These are phyloP conservation scores for Ciconia boyciana DNA, from an alignment of 2,113 vertebrate genomes.

Conservation along the genomic window DNA sequence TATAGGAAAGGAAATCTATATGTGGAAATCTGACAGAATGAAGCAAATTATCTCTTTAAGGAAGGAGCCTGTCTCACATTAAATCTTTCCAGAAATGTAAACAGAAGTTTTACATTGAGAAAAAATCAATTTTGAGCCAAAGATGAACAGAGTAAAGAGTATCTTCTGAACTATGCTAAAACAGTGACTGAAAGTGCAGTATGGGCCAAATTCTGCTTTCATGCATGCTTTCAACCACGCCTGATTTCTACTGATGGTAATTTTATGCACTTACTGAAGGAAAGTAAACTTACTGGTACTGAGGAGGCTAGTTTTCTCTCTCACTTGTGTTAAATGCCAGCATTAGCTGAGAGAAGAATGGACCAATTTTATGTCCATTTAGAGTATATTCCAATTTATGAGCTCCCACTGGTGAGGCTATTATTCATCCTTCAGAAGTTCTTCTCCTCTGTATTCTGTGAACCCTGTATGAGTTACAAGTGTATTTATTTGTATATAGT, in stretches of 20 bases:
- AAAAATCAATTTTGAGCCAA: background rate
- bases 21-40: background rate
- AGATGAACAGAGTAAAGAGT: background rate
- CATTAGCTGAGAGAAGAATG: background rate
- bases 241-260: background rate
- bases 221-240: background rate
- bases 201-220: background rate
- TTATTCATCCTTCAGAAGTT: background rate
- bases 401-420: background rate
- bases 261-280: background rate
- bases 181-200: background rate
- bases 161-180: background rate
- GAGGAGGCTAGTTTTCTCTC: background rate
- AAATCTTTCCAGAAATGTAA: background rate
- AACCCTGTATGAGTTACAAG: background rate
- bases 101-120: background rate
- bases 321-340: background rate
- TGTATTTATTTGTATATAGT: background rate
- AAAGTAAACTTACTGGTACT: background rate
- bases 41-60: background rate
- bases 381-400: background rate
- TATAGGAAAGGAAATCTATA: background rate
- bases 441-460: background rate
- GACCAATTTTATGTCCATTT: background rate
- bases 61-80: background rate